Percentiles rank a stretch among this genome's conserved stretches.
Conservation (phyloP, 2,797 vertebrate genomes). For the Pagetopsis macropterus region DNA sequence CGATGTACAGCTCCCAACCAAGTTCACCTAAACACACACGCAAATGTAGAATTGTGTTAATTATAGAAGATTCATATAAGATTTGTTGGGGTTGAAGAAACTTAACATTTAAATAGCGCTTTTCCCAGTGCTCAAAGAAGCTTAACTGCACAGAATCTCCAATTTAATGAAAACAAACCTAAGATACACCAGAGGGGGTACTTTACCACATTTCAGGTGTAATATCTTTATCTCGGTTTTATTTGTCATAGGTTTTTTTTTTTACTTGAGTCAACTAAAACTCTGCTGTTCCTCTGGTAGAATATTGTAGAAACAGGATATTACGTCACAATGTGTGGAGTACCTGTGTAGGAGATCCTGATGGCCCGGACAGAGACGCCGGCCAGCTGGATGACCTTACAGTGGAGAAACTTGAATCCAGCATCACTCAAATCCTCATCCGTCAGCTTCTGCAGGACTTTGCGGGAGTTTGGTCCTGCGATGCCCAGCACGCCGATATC, state of each 20-base stretch:
- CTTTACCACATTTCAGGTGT: not conserved
- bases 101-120: too few species aligned
- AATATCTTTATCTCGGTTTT: not conserved
- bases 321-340: slow-evolving; percentile 6
- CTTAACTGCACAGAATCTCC: too few species aligned
- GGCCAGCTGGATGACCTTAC: slow-evolving; percentile 86
- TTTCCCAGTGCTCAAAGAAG: too few species aligned
- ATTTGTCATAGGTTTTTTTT: not conserved
- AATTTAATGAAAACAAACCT: too few species aligned
- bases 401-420: slow-evolving; percentile 92
- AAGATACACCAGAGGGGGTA: too few species aligned
- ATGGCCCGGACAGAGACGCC: slow-evolving; percentile 87
- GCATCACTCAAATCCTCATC: slow-evolving; percentile 87
- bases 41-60: not conserved
- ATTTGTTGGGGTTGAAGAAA: too few species aligned
- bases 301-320: not conserved
- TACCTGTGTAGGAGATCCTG: slow-evolving; percentile 97
- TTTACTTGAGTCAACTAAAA: not conserved
- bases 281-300: not conserved
- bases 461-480: slow-evolving; percentile 89
- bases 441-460: slow-evolving; percentile 94
- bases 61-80: too few species aligned
- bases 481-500: slow-evolving; percentile 91
- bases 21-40: slow-evolving; percentile 88
- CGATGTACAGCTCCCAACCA: slow-evolving; percentile 96